phyloP scores from a whole-genome alignment of 2,888 invertebrate genomes.

The Camponotus fellah region DNA sequence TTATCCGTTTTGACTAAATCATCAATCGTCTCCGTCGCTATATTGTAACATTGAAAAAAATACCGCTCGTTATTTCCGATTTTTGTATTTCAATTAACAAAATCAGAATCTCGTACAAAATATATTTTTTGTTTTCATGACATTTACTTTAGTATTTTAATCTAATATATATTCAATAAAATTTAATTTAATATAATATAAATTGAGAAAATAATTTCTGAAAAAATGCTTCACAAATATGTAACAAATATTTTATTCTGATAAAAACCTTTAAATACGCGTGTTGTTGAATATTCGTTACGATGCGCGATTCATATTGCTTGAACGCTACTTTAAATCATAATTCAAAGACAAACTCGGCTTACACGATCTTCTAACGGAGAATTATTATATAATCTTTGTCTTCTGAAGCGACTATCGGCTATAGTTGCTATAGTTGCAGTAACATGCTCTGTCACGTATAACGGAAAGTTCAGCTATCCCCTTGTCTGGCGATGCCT shows the following conservation, averaged over 20 bases:
- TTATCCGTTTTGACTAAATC: background rate
- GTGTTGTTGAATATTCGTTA: background rate
- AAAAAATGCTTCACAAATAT: background rate
- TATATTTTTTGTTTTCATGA: background rate
- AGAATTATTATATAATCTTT: slow-evolving; percentile 51
- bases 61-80: background rate
- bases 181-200: background rate
- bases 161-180: too few relatives aligned
- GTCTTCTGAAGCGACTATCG: slow-evolving; percentile 40
- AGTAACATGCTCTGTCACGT: slow-evolving; percentile 65
- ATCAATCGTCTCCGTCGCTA: slow-evolving; percentile 14
- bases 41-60: background rate
- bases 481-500: slow-evolving; percentile 64
- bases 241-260: background rate
- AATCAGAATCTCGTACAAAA: background rate
- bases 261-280: background rate
- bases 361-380: background rate
- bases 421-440: slow-evolving; percentile 26
- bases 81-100: slow-evolving; percentile 14
- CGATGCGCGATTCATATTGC: background rate
- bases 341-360: slow-evolving; percentile 36
- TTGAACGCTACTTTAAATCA: slow-evolving; percentile 6
- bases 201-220: background rate
- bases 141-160: background rate
- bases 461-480: slow-evolving; percentile 68